Evolutionary conservation across 1,140 invertebrate genomes (phyloP).

Genomic region (Caenorhabditis latens): DNA sequence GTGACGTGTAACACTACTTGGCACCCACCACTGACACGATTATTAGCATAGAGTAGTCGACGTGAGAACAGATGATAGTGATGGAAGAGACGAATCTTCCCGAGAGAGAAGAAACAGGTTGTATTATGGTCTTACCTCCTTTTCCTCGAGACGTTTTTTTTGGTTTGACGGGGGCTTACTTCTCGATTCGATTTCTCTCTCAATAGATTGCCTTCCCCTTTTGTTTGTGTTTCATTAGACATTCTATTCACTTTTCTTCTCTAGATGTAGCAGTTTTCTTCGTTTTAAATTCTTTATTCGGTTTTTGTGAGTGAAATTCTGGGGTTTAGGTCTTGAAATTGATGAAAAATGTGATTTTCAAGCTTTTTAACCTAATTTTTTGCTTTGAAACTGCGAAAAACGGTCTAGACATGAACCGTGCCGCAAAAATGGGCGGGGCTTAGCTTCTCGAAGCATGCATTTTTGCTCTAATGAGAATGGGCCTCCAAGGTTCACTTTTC

Average conservation of each 20-base stretch:
- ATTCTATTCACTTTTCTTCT: neutral
- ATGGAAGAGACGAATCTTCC: neutral
- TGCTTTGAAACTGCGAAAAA: no score
- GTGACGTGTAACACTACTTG: no score
- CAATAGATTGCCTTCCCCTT: neutral
- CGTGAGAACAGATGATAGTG: neutral
- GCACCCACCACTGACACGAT: neutral
- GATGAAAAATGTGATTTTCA: no score
- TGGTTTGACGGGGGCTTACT: neutral
- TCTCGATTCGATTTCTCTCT: neutral
- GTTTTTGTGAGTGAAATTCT: no score
- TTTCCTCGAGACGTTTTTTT: neutral
- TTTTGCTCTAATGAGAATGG: no score
- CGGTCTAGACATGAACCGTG: no score
- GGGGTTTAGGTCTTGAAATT: no score
- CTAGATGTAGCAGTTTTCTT: neutral
- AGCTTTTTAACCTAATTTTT: no score
- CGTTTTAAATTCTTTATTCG: no score
- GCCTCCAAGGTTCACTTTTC: no score
- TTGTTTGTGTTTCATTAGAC: constrained; percentile 42
- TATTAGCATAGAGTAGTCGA: neutral
- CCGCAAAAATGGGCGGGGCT: no score
- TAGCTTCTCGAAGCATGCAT: no score
- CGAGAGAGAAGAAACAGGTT: neutral
- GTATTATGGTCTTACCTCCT: neutral